Conservation (phyloP, 2,888 invertebrate genomes). For the Ochropleura leucogaster region DNA sequence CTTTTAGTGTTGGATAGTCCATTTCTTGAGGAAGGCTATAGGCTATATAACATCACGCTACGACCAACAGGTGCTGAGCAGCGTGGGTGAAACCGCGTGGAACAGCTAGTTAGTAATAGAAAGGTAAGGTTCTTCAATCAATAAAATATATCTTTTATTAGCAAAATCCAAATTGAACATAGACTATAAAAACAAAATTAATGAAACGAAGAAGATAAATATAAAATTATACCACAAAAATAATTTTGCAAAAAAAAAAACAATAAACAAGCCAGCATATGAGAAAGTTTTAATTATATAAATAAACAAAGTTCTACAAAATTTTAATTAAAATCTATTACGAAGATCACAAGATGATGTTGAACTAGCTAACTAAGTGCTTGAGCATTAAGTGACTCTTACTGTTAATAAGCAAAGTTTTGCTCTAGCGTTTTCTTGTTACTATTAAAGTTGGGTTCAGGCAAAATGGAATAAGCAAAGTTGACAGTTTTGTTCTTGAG, state of each 20-base stretch:
- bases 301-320: slow-evolving; percentile 28
- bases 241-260: neutral
- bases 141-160: neutral
- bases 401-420: slow-evolving; percentile 46
- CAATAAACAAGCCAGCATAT: slow-evolving; percentile 7
- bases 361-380: slow-evolving; percentile 28
- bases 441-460: neutral
- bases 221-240: neutral
- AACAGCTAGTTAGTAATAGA: no score
- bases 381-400: slow-evolving; percentile 39
- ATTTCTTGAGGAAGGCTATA: no score
- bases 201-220: slow-evolving; percentile 1
- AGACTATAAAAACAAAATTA: neutral
- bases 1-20: no score
- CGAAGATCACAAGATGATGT: slow-evolving; percentile 24
- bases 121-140: neutral
- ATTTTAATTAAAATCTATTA: slow-evolving; percentile 48
- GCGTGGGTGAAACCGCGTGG: no score
- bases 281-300: slow-evolving; percentile 12
- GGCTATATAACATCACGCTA: no score
- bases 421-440: slow-evolving; percentile 21
- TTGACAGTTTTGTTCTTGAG: neutral
- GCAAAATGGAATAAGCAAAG: neutral
- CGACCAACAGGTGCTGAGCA: no score
- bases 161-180: slow-evolving; percentile 7